Evolutionary conservation across 2,113 vertebrate genomes (phyloP), one percentile per base, ranked within the genome.

Genomic region (Polypterus bichir): DNA sequence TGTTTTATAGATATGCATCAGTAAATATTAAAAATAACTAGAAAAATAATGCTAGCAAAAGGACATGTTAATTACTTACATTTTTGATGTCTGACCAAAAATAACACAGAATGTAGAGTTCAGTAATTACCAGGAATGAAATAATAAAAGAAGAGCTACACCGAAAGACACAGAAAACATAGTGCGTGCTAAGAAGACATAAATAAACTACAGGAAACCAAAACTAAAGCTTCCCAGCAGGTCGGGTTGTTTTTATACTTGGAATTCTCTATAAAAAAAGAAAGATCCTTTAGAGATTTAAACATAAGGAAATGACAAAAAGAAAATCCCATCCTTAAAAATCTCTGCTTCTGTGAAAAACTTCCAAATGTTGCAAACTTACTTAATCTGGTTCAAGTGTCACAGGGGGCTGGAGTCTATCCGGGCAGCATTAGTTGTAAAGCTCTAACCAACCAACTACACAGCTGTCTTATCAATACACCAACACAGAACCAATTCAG

Each of bases 131-230:
- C 67, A 80, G 81, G 83, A 85, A 86, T 75, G 68, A 49, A 72
- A 76, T 75, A 73, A 70, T 78, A 78, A 83, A 27, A 85, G 76
- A 77, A 27, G 27, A 27, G 27, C 2, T 52, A 79, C 7, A 8
- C 51, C 3, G 51, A 10, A 65, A 73, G 66, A 71, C 68, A 79
- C 9, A 68, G 53, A 77, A 73, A 71, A 74, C 73, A 70, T 6
- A 61, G 70, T 81, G 73, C 78, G 83, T 86, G 83, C 84, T 81
- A 87, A 87, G 82, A 79, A 64, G 77, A 79, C 77, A 76, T 84
- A 84, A 84, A 87, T 86, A 87, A 83, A 77, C 68, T 70, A 64
- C 81, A 87, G 85, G 85, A 87, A 86, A 80, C n/a, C 47, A 66
- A 85, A 80, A 86, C 86, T 83, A 87, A 87, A 87, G 83, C 64